phyloP scores from a whole-genome alignment of 1,140 invertebrate genomes.

The Frieseomelitta varia region DNA sequence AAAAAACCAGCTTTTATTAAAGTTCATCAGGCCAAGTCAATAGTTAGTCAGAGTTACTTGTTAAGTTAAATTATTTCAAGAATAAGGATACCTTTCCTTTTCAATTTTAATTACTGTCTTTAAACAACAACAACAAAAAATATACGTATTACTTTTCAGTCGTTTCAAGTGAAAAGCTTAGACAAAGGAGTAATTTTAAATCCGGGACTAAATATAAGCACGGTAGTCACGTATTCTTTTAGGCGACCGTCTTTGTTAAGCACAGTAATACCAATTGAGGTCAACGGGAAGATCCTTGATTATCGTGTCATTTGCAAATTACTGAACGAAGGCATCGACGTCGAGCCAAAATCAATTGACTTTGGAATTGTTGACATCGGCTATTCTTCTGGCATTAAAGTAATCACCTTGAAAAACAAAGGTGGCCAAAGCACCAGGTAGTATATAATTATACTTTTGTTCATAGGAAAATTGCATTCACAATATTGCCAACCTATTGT shows the following conservation, averaged over 20 bases:
- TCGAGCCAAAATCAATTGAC: slow-evolving; percentile 66
- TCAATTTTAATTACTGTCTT: too few relatives aligned
- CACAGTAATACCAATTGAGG: slow-evolving; percentile 71
- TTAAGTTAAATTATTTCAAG: not conserved
- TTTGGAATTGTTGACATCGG: slow-evolving; percentile 73
- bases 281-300: slow-evolving; percentile 68
- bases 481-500: too few relatives aligned
- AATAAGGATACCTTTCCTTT: too few relatives aligned
- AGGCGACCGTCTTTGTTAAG: slow-evolving; percentile 58
- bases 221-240: slow-evolving; percentile 66
- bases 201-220: slow-evolving; percentile 70
- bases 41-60: not conserved
- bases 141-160: slow-evolving; percentile 52
- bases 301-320: slow-evolving; percentile 62
- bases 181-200: slow-evolving; percentile 58
- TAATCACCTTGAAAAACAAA: slow-evolving; percentile 65
- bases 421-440: slow-evolving; percentile 70
- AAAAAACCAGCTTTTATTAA: not conserved
- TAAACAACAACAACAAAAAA: too few relatives aligned
- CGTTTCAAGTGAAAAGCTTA: slow-evolving; percentile 63
- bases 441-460: not conserved
- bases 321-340: slow-evolving; percentile 37
- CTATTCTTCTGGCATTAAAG: slow-evolving; percentile 56
- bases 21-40: not conserved
- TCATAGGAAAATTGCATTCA: not conserved